Evolutionary conservation across 2,888 invertebrate species (phyloP).

Genomic region (Thera obeliscata): DNA sequence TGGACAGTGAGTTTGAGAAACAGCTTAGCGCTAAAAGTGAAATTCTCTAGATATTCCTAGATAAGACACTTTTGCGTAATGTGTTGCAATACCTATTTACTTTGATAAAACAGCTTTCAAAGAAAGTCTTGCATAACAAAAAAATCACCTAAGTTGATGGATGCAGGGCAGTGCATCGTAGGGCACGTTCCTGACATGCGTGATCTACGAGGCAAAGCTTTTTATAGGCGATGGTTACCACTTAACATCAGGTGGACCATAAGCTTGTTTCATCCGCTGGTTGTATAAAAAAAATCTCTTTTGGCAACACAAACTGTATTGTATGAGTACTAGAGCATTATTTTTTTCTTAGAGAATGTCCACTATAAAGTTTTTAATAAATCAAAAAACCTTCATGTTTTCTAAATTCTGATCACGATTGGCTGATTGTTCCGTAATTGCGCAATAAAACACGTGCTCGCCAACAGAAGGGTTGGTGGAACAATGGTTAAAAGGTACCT

Average conservation of each 20-base stretch:
- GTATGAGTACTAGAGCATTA: no score
- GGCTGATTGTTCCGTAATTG: conserved; percentile 77
- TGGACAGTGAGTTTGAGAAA: conserved; percentile 29
- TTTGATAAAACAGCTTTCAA: neutral
- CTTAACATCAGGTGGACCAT: no score
- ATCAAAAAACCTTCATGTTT: neutral
- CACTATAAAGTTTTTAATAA: neutral
- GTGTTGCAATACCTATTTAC: conserved; percentile 3
- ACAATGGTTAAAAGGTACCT: conserved; percentile 66
- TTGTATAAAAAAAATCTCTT: no score
- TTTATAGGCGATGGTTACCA: no score
- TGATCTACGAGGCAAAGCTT: no score
- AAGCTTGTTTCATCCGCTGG: no score
- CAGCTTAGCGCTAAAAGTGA: conserved; percentile 36
- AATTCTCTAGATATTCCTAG: conserved; percentile 26
- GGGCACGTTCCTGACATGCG: no score
- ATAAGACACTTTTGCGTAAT: conserved; percentile 14
- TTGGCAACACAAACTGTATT: no score
- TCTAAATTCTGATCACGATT: conserved; percentile 61
- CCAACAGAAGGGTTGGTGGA: conserved; percentile 67
- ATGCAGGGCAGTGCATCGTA: no score
- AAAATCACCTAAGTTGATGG: no score
- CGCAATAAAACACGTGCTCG: conserved; percentile 80
- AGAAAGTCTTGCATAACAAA: no score
- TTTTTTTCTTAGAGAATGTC: no score